Conservation (phyloP, 2,113 vertebrate species). For the Bufo gargarizans region DNA sequence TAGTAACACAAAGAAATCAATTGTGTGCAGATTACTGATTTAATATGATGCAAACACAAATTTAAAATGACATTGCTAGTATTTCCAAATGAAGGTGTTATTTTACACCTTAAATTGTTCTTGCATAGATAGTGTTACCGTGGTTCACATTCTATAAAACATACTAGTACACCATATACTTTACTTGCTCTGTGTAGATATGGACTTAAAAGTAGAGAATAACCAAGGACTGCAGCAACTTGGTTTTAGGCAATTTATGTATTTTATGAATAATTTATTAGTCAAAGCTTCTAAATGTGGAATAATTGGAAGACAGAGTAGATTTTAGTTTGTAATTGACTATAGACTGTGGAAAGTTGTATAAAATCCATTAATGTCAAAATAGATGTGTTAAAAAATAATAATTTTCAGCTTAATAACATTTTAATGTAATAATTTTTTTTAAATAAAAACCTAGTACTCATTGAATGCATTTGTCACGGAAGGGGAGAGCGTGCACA, state of each 20-base stretch:
- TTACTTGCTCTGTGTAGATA: not conserved
- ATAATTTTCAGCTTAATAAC: too few relatives aligned
- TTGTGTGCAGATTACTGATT: not conserved
- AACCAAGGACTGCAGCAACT: not conserved
- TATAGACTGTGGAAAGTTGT: too few relatives aligned
- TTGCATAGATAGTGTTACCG: not conserved
- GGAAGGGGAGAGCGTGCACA: too few relatives aligned
- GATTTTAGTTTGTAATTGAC: too few relatives aligned
- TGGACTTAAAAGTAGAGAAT: not conserved
- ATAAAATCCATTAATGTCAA: too few relatives aligned
- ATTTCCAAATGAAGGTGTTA: not conserved
- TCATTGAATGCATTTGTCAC: too few relatives aligned
- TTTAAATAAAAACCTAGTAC: too few relatives aligned
- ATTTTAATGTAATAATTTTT: too few relatives aligned
- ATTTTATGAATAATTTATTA: too few relatives aligned
- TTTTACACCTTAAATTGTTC: not conserved
- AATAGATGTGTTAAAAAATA: too few relatives aligned
- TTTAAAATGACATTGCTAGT: not conserved
- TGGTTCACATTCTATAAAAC: not conserved
- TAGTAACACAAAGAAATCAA: not conserved
- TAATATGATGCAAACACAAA: not conserved
- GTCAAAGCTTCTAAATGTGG: too few relatives aligned
- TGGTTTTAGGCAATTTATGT: not conserved
- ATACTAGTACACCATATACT: not conserved
- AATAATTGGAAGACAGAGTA: too few relatives aligned